Evolutionary conservation across 2,797 vertebrate species (phyloP).

Genomic region (Lagocephalus sceleratus): DNA sequence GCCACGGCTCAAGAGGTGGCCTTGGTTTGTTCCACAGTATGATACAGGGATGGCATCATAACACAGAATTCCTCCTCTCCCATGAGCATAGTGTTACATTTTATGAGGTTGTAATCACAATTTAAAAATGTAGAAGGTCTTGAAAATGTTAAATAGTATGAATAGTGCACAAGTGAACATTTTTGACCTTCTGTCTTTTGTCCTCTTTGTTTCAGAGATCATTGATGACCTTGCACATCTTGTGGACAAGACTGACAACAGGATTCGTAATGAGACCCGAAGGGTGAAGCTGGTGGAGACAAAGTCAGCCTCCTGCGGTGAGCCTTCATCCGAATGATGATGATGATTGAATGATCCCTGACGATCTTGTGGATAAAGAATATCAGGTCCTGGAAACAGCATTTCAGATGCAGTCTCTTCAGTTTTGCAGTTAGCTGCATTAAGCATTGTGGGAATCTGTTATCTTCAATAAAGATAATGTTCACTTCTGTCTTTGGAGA

Average conservation of each 20-base stretch:
- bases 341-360: too few relatives aligned
- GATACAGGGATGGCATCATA: too few relatives aligned
- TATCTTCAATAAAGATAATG: too few relatives aligned
- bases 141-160: background rate
- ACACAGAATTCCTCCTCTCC: too few relatives aligned
- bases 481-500: too few relatives aligned
- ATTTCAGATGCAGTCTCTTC: too few relatives aligned
- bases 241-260: slow-evolving; percentile 89
- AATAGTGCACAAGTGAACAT: slow-evolving; percentile 2
- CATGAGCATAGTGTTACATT: background rate
- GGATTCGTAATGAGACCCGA: slow-evolving; percentile 84
- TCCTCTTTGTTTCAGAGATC: slow-evolving; percentile 79
- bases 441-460: too few relatives aligned
- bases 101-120: slow-evolving; percentile 26
- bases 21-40: too few relatives aligned
- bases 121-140: slow-evolving; percentile 4
- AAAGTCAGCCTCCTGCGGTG: slow-evolving; percentile 92
- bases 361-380: too few relatives aligned
- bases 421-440: too few relatives aligned
- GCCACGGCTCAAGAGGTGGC: too few relatives aligned
- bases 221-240: slow-evolving; percentile 91
- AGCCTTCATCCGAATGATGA: slow-evolving; percentile 38
- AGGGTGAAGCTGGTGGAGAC: slow-evolving; percentile 88
- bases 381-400: too few relatives aligned
- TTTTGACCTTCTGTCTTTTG: slow-evolving; percentile 1